Percentiles rank a stretch among this genome's conserved stretches.
phyloP scores from a whole-genome alignment of 2,113 vertebrate species.

The Cololabis saira region DNA sequence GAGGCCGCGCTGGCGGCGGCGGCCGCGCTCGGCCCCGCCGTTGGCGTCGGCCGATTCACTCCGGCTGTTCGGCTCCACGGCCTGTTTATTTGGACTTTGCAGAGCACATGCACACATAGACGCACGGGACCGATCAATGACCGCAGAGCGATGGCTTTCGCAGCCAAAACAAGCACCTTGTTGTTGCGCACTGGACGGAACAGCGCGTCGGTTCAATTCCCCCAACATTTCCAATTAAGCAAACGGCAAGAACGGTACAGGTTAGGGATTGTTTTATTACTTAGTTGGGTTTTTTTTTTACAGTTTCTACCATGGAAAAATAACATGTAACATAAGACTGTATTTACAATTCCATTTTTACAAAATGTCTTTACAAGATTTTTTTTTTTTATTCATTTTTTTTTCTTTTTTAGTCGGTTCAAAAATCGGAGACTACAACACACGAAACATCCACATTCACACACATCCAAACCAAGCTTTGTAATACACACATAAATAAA shows the following conservation, averaged over 20 bases:
- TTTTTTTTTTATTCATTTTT: constrained; percentile 34
- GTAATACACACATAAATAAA: constrained; percentile 95
- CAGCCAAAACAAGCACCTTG: constrained; percentile 78
- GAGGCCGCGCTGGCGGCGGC: constrained; percentile 34
- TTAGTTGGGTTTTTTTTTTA: constrained; percentile 92
- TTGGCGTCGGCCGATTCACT: constrained; percentile 35
- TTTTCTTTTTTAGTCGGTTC: constrained; percentile 71
- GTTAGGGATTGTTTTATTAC: constrained; percentile 90
- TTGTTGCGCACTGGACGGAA: constrained; percentile 34
- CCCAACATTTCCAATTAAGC: constrained; percentile 46
- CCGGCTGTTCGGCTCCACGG: constrained; percentile 55
- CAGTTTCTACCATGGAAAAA: constrained; percentile 90
- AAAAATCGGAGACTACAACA: constrained; percentile 75
- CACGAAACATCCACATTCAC: constrained; percentile 84
- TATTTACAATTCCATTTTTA: constrained; percentile 96
- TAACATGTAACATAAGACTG: constrained; percentile 85
- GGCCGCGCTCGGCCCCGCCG: constrained; percentile 26
- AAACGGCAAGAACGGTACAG: constrained; percentile 60
- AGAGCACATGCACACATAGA: constrained; percentile 51
- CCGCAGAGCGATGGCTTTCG: constrained; percentile 37
- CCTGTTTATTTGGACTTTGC: constrained; percentile 76
- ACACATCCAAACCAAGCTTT: constrained; percentile 84
- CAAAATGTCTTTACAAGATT: constrained; percentile 90
- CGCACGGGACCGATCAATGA: constrained; percentile 63
- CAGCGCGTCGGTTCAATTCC: constrained; percentile 55